A percentile compares a stretch with the other conserved stretches of the same genome.
Evolutionary conservation across 2,113 vertebrate genomes (phyloP).

Genomic region (Hippoglossus stenolepis): DNA sequence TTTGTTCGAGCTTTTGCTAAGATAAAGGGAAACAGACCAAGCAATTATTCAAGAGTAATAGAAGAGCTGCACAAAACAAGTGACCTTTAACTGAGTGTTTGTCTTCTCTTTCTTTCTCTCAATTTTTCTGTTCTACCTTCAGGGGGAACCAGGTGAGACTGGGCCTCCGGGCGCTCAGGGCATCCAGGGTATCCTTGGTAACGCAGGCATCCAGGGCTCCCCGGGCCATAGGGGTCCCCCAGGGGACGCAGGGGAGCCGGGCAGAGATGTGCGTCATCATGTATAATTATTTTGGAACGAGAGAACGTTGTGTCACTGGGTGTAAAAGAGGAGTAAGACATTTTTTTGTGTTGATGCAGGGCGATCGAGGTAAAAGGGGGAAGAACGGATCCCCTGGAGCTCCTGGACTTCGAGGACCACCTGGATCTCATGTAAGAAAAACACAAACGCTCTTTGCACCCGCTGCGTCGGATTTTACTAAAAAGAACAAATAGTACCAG

Average conservation of each 20-base stretch:
- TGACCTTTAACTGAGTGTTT: constrained; percentile 19
- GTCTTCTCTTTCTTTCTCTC: neutral
- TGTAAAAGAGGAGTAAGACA: neutral
- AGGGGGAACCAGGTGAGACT: constrained; percentile 88
- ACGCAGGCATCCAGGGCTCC: constrained; percentile 82
- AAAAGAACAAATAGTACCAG: too few species aligned
- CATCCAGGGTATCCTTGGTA: constrained; percentile 89
- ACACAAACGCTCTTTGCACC: neutral
- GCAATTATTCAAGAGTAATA: constrained; percentile 55
- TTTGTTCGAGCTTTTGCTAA: constrained; percentile 37
- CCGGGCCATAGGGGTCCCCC: constrained; percentile 82
- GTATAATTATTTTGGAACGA: too few species aligned
- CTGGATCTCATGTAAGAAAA: constrained; percentile 81
- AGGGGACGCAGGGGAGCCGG: constrained; percentile 82
- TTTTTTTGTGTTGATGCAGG: constrained; percentile 75
- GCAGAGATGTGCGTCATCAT: constrained; percentile 79
- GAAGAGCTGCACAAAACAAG: constrained; percentile 20
- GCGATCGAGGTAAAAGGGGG: constrained; percentile 86
- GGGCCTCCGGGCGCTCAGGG: constrained; percentile 89
- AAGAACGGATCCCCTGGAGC: constrained; percentile 84
- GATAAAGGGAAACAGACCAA: constrained; percentile 34
- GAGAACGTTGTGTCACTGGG: neutral
- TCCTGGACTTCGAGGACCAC: constrained; percentile 76
- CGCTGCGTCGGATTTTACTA: neutral
- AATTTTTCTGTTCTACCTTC: constrained; percentile 14